Conservation (phyloP, 2,797 vertebrate species). For the Anabas testudineus region DNA sequence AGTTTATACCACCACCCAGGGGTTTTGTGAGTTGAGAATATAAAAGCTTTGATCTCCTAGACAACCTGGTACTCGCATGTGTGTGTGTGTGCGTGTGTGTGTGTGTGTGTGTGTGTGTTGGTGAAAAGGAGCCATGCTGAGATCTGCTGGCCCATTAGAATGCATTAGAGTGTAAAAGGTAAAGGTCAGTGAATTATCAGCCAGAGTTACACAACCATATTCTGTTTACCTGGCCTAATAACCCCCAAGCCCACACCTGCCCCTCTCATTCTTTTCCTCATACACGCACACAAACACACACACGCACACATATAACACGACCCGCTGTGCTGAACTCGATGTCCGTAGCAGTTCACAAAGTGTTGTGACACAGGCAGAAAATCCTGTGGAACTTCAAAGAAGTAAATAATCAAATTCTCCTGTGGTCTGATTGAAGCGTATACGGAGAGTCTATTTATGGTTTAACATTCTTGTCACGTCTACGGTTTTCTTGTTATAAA, state of each 20-base stretch:
- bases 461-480: slow-evolving; percentile 26
- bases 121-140: slow-evolving; percentile 46
- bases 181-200: slow-evolving; percentile 83
- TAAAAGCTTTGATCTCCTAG: slow-evolving; percentile 62
- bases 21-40: slow-evolving; percentile 40
- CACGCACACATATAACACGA: slow-evolving; percentile 6
- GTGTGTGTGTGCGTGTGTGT: slow-evolving; percentile 18
- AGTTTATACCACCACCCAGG: slow-evolving; percentile 11
- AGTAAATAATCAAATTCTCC: slow-evolving; percentile 17
- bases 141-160: slow-evolving; percentile 70
- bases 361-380: slow-evolving; percentile 34
- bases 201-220: slow-evolving; percentile 73
- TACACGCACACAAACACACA: not conserved
- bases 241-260: slow-evolving; percentile 64
- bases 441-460: slow-evolving; percentile 4
- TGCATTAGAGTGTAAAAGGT: slow-evolving; percentile 77
- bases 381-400: slow-evolving; percentile 34
- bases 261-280: slow-evolving; percentile 3
- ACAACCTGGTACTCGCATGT: slow-evolving; percentile 53
- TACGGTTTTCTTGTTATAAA: slow-evolving; percentile 23
- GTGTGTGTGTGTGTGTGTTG: slow-evolving; percentile 31
- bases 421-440: slow-evolving; percentile 22
- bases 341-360: slow-evolving; percentile 11
- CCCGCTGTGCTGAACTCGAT: slow-evolving; percentile 26
- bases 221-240: slow-evolving; percentile 78